Evolutionary conservation across 2,113 vertebrate species (phyloP).

Genomic region (Arenaria interpres): DNA sequence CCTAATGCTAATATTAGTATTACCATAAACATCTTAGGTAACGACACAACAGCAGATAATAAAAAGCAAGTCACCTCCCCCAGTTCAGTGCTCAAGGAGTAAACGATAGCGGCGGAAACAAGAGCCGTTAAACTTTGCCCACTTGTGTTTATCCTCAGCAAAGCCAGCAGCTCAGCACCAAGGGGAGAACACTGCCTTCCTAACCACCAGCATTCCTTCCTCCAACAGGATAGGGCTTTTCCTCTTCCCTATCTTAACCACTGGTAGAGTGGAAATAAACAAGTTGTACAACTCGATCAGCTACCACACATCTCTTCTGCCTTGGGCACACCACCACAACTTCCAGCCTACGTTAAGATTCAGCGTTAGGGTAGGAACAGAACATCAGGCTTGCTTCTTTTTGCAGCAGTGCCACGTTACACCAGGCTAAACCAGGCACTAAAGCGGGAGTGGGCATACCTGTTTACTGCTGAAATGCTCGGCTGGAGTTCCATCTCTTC

Average conservation of each 20-base stretch:
- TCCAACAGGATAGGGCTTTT: not conserved
- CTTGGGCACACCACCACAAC: not conserved
- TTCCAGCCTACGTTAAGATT: not conserved
- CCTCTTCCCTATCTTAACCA: not conserved
- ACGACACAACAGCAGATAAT: not conserved
- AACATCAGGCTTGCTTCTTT: not conserved
- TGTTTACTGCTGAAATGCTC: not conserved
- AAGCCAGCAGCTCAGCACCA: not conserved
- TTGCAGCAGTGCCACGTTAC: not conserved
- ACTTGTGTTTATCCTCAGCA: not conserved
- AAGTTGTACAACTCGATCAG: not conserved
- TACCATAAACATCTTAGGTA: not conserved
- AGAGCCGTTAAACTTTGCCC: not conserved
- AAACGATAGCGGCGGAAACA: not conserved
- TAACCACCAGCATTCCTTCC: not conserved
- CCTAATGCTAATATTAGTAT: not conserved
- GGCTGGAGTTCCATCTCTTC: not conserved
- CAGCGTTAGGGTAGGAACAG: not conserved
- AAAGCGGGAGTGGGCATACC: accelerated
- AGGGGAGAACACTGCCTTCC: not conserved
- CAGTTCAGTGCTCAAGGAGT: not conserved
- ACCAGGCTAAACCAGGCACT: not conserved
- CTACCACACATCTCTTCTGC: not conserved
- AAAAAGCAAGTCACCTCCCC: not conserved
- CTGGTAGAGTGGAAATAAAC: not conserved